phyloP scores from a whole-genome alignment of 2,888 invertebrate genomes.

The Epinotia brunnichana region DNA sequence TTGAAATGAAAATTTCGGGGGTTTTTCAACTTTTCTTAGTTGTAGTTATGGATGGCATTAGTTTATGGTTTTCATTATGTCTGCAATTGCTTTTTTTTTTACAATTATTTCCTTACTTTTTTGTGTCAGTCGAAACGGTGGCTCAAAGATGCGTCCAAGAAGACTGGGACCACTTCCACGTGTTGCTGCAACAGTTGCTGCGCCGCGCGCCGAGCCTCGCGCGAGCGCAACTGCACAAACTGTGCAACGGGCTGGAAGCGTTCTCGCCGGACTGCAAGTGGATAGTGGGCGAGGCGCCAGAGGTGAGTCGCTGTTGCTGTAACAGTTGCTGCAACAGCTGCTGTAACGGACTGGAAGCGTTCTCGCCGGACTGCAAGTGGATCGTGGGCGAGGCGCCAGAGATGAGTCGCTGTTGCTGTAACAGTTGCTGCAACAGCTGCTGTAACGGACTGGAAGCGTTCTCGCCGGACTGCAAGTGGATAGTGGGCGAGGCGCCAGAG shows the following conservation, averaged over 20 bases:
- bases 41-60: too few species aligned
- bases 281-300: slow-evolving; percentile 97
- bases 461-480: slow-evolving; percentile 98
- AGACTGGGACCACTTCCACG: slow-evolving; percentile 99
- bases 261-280: slow-evolving; percentile 99
- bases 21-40: too few species aligned
- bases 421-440: too few species aligned
- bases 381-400: too few species aligned
- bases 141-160: slow-evolving; percentile 88
- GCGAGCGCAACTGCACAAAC: slow-evolving; percentile 88
- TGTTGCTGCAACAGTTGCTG: slow-evolving; percentile 92
- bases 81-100: too few species aligned
- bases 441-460: slow-evolving; percentile 96
- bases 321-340: slow-evolving; percentile 89
- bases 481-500: slow-evolving; percentile 89
- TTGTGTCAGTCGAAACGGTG: slow-evolving; percentile 77
- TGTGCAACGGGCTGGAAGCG: slow-evolving; percentile 95
- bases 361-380: too few species aligned
- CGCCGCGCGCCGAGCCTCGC: slow-evolving; percentile 91
- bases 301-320: slow-evolving; percentile 73
- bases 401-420: too few species aligned
- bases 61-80: too few species aligned
- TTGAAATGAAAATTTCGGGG: too few species aligned
- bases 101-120: neutral
- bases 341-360: neutral